Conservation (phyloP, 2,888 invertebrate species). For the Aphrophora alni region DNA sequence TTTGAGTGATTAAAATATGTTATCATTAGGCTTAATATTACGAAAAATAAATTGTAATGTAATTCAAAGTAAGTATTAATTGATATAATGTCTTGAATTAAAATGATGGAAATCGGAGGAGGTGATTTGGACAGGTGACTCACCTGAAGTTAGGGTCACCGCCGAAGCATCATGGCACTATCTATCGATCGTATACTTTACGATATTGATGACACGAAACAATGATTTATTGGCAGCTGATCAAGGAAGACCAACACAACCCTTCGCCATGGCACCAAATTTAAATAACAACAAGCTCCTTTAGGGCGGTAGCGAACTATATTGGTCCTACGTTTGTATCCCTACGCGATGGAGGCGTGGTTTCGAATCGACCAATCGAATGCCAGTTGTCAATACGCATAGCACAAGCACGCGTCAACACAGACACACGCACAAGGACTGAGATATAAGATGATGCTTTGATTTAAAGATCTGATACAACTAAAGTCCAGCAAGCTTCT, state of each 20-base stretch:
- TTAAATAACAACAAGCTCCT: conserved; percentile 4
- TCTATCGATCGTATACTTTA: not conserved
- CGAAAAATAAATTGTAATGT: too few relatives aligned
- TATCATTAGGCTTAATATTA: too few relatives aligned
- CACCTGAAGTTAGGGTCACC: not conserved
- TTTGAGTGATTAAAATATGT: too few relatives aligned
- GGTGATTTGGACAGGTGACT: not conserved
- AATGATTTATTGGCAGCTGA: conserved; percentile 9
- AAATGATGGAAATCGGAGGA: not conserved
- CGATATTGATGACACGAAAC: not conserved
- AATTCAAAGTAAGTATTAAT: too few relatives aligned
- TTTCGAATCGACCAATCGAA: not conserved
- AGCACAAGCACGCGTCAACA: not conserved
- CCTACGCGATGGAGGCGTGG: not conserved
- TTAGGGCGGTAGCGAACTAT: not conserved
- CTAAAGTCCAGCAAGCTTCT: too few relatives aligned
- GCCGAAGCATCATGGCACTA: not conserved
- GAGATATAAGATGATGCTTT: not conserved
- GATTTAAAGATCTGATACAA: not conserved
- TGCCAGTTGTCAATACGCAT: not conserved
- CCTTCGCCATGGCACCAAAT: conserved; percentile 5
- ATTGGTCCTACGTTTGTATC: not conserved
- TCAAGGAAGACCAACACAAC: conserved; percentile 1
- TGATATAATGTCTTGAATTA: too few relatives aligned
- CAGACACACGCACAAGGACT: not conserved